phyloP scores from a whole-genome alignment of 2,888 invertebrate species.

The Stomorhina lunata region DNA sequence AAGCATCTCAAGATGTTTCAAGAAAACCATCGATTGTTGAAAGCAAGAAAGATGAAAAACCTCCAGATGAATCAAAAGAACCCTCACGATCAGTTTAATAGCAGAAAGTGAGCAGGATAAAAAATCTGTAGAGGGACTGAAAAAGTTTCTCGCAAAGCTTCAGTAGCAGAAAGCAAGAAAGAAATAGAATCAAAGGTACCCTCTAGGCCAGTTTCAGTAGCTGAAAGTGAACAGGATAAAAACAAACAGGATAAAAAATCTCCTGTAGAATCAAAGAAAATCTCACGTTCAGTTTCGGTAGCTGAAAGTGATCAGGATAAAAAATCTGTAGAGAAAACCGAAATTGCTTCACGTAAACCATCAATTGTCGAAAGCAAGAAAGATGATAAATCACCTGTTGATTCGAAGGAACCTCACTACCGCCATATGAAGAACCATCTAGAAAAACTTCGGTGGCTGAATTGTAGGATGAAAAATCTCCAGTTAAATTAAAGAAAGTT shows the following conservation, averaged over 20 bases:
- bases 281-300: slow-evolving; percentile 26
- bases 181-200: slow-evolving; percentile 30
- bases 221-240: slow-evolving; percentile 43
- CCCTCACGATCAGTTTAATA: slow-evolving; percentile 49
- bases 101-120: slow-evolving; percentile 51
- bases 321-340: slow-evolving; percentile 39
- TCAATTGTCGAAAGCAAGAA: slow-evolving; percentile 32
- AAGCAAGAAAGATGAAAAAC: slow-evolving; percentile 66
- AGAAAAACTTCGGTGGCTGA: too few relatives aligned
- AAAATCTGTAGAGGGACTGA: slow-evolving; percentile 44
- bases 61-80: slow-evolving; percentile 60
- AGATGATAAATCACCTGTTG: slow-evolving; percentile 30
- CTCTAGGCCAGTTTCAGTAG: slow-evolving; percentile 46
- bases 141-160: slow-evolving; percentile 1
- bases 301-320: slow-evolving; percentile 8
- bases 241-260: slow-evolving; percentile 46
- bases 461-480: too few relatives aligned
- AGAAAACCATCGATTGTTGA: slow-evolving; percentile 71
- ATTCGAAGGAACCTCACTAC: slow-evolving; percentile 44
- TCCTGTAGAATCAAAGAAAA: slow-evolving; percentile 22
- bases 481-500: background rate
- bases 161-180: slow-evolving; percentile 36
- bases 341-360: slow-evolving; percentile 34
- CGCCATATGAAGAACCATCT: background rate
- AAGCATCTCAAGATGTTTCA: slow-evolving; percentile 51